Evolutionary conservation across 2,113 vertebrate species (phyloP).

Genomic region (Argyrosomus japonicus): DNA sequence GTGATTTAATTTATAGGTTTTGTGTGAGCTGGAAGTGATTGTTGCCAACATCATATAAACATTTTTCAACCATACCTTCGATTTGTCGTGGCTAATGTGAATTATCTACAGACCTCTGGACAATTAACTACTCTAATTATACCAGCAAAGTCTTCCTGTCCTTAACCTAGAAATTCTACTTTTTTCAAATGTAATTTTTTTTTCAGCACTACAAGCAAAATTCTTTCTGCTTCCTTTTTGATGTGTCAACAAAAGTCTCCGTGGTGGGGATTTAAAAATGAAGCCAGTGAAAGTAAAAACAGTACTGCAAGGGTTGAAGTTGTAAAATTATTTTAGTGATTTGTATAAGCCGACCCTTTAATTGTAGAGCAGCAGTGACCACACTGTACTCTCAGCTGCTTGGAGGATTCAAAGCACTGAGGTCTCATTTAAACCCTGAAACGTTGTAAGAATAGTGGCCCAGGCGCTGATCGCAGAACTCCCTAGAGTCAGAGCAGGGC

Average conservation of each 20-base stretch:
- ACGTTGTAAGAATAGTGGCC: background rate
- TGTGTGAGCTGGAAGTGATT: too few species aligned
- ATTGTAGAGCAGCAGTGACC: background rate
- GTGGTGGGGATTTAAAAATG: background rate
- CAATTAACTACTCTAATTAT: background rate
- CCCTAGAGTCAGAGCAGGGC: background rate
- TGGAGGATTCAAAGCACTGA: background rate
- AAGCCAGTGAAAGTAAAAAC: background rate
- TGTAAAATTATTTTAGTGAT: background rate
- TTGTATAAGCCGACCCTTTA: conserved; percentile 4
- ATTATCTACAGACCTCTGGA: background rate
- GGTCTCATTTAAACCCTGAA: conserved; percentile 17
- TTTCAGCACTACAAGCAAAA: background rate
- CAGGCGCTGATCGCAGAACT: background rate
- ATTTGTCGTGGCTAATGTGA: background rate
- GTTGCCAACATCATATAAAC: too few species aligned
- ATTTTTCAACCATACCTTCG: background rate
- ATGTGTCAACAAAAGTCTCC: background rate
- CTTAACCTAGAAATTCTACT: background rate
- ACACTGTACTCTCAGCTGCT: background rate
- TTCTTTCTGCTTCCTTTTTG: background rate
- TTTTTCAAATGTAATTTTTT: background rate
- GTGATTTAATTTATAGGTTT: background rate
- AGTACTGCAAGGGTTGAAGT: background rate
- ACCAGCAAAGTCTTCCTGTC: background rate